These are phyloP conservation scores for Allophyes oxyacanthae DNA, from an alignment of 2,888 invertebrate species.

Conservation along the genomic window DNA sequence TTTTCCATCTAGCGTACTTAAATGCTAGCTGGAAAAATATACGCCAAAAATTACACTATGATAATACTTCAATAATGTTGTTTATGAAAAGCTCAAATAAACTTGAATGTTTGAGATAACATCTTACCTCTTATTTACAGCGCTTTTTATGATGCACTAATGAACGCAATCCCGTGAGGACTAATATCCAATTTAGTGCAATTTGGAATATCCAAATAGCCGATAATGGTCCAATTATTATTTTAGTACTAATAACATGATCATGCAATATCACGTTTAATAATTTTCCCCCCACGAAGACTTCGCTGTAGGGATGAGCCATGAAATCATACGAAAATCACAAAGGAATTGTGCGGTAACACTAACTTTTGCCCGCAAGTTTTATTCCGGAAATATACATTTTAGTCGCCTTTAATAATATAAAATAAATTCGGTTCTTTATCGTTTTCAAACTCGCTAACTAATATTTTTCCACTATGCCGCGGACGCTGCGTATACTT, in stretches of 20 bases:
- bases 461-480: too few species aligned
- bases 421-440: too few species aligned
- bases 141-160: not conserved
- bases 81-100: too few species aligned
- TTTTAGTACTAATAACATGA: slow-evolving; percentile 22
- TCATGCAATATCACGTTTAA: slow-evolving; percentile 13
- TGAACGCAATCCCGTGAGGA: not conserved
- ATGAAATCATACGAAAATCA: slow-evolving; percentile 10
- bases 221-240: slow-evolving; percentile 13
- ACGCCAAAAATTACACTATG: too few species aligned
- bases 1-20: too few species aligned
- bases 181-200: slow-evolving; percentile 13
- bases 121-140: not conserved
- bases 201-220: slow-evolving; percentile 16
- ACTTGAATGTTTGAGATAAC: too few species aligned
- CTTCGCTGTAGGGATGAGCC: slow-evolving; percentile 27
- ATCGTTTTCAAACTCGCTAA: too few species aligned
- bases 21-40: too few species aligned
- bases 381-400: not conserved
- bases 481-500: too few species aligned
- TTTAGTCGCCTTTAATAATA: too few species aligned
- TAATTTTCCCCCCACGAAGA: slow-evolving; percentile 21
- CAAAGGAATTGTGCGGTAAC: slow-evolving; percentile 17
- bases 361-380: slow-evolving; percentile 1
- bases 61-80: too few species aligned